Evolutionary conservation across 2,797 vertebrate genomes (phyloP).

Genomic region (Sebastes oblongus): DNA sequence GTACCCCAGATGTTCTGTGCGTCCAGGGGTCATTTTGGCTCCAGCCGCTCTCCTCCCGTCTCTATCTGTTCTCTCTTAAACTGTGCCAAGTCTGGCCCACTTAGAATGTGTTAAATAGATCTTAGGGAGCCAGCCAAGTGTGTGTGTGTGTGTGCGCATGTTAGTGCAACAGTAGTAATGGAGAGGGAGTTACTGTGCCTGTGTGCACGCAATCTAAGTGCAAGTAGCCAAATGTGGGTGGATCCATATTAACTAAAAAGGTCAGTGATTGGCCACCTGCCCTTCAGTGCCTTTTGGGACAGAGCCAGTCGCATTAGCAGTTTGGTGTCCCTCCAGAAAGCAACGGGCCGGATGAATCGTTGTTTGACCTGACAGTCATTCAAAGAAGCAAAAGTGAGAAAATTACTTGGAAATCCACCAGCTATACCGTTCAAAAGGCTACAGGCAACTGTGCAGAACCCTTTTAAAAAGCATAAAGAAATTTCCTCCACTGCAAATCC

Average conservation of each 20-base stretch:
- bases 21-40: constrained; percentile 52
- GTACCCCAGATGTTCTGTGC: constrained; percentile 52
- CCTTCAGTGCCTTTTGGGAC: constrained; percentile 33
- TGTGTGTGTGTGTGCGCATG: constrained; percentile 20
- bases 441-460: background rate
- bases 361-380: constrained; percentile 52
- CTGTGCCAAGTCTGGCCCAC: constrained; percentile 47
- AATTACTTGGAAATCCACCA: constrained; percentile 44
- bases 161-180: background rate
- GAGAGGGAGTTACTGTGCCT: background rate
- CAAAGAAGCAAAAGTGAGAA: constrained; percentile 34
- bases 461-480: constrained; percentile 13
- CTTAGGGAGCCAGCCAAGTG: constrained; percentile 36
- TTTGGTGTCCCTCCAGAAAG: constrained; percentile 55
- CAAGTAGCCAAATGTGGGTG: constrained; percentile 29
- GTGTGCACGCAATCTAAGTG: constrained; percentile 1
- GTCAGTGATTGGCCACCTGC: constrained; percentile 54
- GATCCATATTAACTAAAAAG: constrained; percentile 42
- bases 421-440: constrained; percentile 15
- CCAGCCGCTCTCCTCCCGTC: constrained; percentile 2
- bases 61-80: constrained; percentile 29
- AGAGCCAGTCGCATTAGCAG: constrained; percentile 50
- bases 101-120: constrained; percentile 61
- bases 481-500: constrained; percentile 27
- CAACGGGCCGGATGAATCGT: constrained; percentile 37